Evolutionary conservation across 2,888 invertebrate genomes (phyloP).

Genomic region (Campoplex nolae): DNA sequence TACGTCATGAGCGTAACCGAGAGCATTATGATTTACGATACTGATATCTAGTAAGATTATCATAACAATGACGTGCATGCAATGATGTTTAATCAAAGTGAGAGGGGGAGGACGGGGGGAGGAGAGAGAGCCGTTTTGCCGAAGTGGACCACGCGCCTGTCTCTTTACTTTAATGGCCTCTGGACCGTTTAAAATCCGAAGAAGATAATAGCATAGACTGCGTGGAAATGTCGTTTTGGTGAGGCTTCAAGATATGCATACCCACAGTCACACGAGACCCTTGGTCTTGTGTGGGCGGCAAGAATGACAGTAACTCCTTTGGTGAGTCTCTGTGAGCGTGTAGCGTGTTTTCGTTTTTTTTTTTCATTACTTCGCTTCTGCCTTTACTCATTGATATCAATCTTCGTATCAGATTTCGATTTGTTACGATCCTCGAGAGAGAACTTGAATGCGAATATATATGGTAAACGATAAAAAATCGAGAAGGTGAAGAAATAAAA

Average conservation of each 20-base stretch:
- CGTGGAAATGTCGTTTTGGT: slow-evolving; percentile 53
- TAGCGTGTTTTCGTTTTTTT: not conserved
- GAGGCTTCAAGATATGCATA: slow-evolving; percentile 11
- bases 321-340: slow-evolving; percentile 4
- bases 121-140: not conserved
- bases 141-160: slow-evolving; percentile 29
- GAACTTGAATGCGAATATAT: not conserved
- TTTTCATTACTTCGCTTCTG: slow-evolving; percentile 21
- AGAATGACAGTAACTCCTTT: slow-evolving; percentile 58
- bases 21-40: slow-evolving; percentile 59
- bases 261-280: slow-evolving; percentile 10
- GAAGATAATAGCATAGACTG: slow-evolving; percentile 50
- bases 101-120: not conserved
- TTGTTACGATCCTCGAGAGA: slow-evolving; percentile 10
- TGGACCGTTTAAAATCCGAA: slow-evolving; percentile 56
- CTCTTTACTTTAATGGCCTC: slow-evolving; percentile 57
- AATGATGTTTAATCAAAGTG: slow-evolving; percentile 19
- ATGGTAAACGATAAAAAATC: not conserved
- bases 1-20: slow-evolving; percentile 10
- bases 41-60: slow-evolving; percentile 54
- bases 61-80: slow-evolving; percentile 22
- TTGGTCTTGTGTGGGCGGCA: slow-evolving; percentile 44
- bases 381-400: slow-evolving; percentile 30
- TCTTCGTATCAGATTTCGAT: slow-evolving; percentile 48
- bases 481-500: not conserved